These are phyloP conservation scores for Drosophila lacicola DNA, from an alignment of 2,888 invertebrate species.

Conservation along the genomic window DNA sequence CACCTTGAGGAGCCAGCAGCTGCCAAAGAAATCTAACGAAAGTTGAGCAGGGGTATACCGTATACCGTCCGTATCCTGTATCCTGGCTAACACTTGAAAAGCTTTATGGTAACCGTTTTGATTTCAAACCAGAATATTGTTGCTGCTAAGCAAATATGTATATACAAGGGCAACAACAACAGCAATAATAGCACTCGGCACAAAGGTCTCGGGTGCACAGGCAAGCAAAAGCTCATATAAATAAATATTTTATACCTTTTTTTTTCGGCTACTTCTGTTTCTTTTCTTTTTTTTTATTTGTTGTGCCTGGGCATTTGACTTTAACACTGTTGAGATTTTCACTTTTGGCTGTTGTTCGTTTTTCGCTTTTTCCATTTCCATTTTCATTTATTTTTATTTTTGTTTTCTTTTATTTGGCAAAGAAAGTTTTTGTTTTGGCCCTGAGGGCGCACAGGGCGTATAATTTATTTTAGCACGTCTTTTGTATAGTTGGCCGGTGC, in stretches of 20 bases:
- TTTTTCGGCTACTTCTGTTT: slow-evolving; percentile 9
- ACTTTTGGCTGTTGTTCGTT: slow-evolving; percentile 57
- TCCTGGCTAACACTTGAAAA: slow-evolving; percentile 24
- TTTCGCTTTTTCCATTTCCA: slow-evolving; percentile 16
- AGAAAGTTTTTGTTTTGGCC: slow-evolving; percentile 56
- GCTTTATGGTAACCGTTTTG: slow-evolving; percentile 61
- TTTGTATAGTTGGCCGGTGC: slow-evolving; percentile 70
- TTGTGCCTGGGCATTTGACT: slow-evolving; percentile 59
- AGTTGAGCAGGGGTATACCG: background rate
- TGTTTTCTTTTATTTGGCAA: slow-evolving; percentile 38
- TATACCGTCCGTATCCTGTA: slow-evolving; percentile 8
- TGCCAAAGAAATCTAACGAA: background rate
- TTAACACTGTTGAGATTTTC: slow-evolving; percentile 74
- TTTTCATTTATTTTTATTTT: slow-evolving; percentile 33
- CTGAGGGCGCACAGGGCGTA: slow-evolving; percentile 69
- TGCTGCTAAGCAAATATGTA: slow-evolving; percentile 58
- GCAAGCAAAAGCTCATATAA: slow-evolving; percentile 71
- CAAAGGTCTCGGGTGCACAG: slow-evolving; percentile 62
- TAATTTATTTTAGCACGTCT: slow-evolving; percentile 77
- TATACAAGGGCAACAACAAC: slow-evolving; percentile 37
- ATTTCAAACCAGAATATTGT: slow-evolving; percentile 59
- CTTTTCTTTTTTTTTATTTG: slow-evolving; percentile 13
- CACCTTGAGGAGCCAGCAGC: slow-evolving; percentile 33
- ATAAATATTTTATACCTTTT: slow-evolving; percentile 75
- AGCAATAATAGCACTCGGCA: slow-evolving; percentile 59